Evolutionary conservation across 2,888 invertebrate genomes (phyloP), one percentile per base, ranked within the genome.

Genomic region (Melanostoma scalare): DNA sequence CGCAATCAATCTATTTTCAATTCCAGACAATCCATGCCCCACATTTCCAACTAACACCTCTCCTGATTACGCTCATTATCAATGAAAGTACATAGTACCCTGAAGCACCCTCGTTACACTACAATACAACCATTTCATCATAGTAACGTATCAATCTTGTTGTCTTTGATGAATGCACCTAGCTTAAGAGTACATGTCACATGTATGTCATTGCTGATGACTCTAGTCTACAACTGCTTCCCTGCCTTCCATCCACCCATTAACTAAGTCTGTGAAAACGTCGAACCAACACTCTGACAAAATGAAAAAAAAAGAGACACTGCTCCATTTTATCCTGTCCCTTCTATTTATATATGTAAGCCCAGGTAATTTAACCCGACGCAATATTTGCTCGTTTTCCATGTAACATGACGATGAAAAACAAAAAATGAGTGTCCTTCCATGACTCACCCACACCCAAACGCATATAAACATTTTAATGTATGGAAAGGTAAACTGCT

Each of bases 371-470:
- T 78, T 74, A 71, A 65, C 56, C 71, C 63, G 65, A 71, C 74
- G 65, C 65, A 79, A 84, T 84, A 73, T 84, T 84, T 84, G 69
- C 48, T 65, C 60, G 65, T 84, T 58, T 78, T 73, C 61, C 72
- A 73, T 74, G 74, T 73, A 68, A 81, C 67, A 63, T 55, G 68
- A 63, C 44, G 48, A 65, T 58, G 52, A 58, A 5, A 3, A 35
- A 50, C 36, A 38, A 36, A 6, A 53, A 35, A 55, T 52, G 42
- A 35, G 30, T 48, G 48, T 71, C 71, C 65, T 71, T 72, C n/a
- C 60, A 30, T 30, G 8, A 30, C 38, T 8, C 61, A 35, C 40
- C 38, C 42, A 50, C 33, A 58, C 38, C 63, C 10, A 52, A 67
- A 73, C 60, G 56, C 71, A 53, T 50, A 46, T 65, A 76, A 76